Evolutionary conservation across 2,888 invertebrate genomes (phyloP), one percentile per base, ranked within the genome.

Genomic region (Oxystoma pomonae): DNA sequence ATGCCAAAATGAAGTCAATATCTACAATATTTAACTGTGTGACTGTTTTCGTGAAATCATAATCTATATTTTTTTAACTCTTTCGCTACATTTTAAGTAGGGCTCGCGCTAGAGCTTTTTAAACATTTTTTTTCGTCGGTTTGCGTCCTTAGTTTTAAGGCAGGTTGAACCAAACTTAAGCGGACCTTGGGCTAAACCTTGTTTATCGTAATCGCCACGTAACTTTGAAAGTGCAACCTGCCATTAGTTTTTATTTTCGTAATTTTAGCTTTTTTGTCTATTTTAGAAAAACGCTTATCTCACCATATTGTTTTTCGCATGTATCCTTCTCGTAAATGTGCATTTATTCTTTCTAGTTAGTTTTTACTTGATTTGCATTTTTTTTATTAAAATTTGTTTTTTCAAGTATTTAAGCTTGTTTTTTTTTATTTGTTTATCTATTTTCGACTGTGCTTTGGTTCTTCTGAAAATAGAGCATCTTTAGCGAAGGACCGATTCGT

Each of bases 1-100:
- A 35, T 86, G 86, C 86, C 86, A 86, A 86, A 86, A 85, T 78
- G 83, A 85, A 86, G 86, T 86, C 86, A 86, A 86, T 86, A 86
- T 85, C 78, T 81, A 80, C 77, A 77, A 77, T 74, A 74, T 71
- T 73, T 73, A 71, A 69, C 69, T 71, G 72, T 75, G 75, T 78
- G 76, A 81, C 81, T 81, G 83, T 84, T 66, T 83, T 74, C 12
- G 35, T 35, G 35, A 35, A 35, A 35, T 35, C 3, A 35, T 35
- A 12, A 35, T 35, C 35, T 35, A 83, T 84, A 77, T 77, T 78
- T 78, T 78, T 77, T 77, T 76, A 76, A 73, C 69, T 73, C 71
- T 62, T n/a, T 71, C 63, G 59, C 64, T 55, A 68, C 70, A 64
- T 71, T 75, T 74, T 76, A 35, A 35, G 3, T 35, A 35, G 5